A percentile compares a stretch with the other conserved stretches of the same genome.
phyloP scores from a whole-genome alignment of 1,140 invertebrate species.

The Drosophila biarmipes region DNA sequence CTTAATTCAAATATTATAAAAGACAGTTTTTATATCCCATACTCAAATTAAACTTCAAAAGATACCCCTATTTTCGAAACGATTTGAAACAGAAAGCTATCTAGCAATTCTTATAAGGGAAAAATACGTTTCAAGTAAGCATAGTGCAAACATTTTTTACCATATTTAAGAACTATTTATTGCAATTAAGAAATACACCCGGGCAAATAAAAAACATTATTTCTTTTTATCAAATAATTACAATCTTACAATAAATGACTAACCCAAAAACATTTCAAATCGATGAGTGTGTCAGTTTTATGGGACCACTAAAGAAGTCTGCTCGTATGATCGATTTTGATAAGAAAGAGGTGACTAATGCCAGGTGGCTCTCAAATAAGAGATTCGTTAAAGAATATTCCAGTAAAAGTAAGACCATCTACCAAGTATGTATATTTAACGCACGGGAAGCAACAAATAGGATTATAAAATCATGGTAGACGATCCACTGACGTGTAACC shows the following conservation, averaged over 20 bases:
- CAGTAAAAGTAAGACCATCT: not conserved
- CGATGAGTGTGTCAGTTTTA: conserved; percentile 23
- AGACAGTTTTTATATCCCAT: not conserved
- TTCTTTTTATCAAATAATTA: conserved; percentile 10
- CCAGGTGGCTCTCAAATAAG: conserved; percentile 13
- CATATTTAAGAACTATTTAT: not conserved
- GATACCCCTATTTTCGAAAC: no score
- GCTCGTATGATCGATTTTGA: conserved; percentile 37
- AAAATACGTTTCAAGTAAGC: no score
- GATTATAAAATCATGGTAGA: conserved; percentile 1
- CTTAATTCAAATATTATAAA: not conserved
- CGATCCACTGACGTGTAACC: conserved; percentile 7
- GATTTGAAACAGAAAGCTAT: no score
- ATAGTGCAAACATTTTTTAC: no score
- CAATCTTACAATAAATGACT: conserved; percentile 28
- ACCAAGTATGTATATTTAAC: not conserved
- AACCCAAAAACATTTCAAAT: conserved; percentile 16
- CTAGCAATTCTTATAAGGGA: no score
- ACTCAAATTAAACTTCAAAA: not conserved
- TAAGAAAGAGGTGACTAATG: conserved; percentile 34
- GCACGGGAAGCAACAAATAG: conserved; percentile 1
- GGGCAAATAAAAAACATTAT: not conserved
- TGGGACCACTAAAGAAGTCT: conserved; percentile 19
- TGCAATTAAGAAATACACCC: not conserved
- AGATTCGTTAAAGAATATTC: conserved; percentile 1